A percentile compares a stretch with the other conserved stretches of the same genome.
Evolutionary conservation across 1,140 invertebrate species (phyloP).

Genomic region (Brachionus paranguensis): DNA sequence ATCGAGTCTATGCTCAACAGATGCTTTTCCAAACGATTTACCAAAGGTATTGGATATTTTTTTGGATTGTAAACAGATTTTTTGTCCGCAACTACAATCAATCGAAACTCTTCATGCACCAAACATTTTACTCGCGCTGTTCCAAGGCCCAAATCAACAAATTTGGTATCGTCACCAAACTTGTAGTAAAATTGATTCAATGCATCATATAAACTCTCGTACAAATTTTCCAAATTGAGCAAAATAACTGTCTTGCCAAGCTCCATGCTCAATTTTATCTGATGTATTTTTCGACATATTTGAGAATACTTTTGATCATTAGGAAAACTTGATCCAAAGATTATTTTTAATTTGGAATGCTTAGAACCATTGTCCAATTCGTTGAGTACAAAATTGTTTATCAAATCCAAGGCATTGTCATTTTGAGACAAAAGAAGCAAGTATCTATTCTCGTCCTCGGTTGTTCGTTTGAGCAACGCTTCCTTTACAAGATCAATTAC

Average conservation of each 20-base stretch:
- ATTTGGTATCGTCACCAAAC: conserved; percentile 47
- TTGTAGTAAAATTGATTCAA: conserved; percentile 53
- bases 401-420: conserved; percentile 31
- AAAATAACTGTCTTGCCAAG: conserved; percentile 50
- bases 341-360: conserved; percentile 35
- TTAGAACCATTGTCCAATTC: not conserved
- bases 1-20: conserved; percentile 47
- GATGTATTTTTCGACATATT: conserved; percentile 53
- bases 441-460: conserved; percentile 42
- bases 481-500: conserved; percentile 35
- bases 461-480: not conserved
- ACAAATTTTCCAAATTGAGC: conserved; percentile 51
- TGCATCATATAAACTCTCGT: conserved; percentile 53
- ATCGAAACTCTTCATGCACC: conserved; percentile 49
- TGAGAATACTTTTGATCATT: conserved; percentile 42
- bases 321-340: conserved; percentile 25
- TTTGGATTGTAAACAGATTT: conserved; percentile 46
- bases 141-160: conserved; percentile 52
- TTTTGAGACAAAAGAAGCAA: conserved; percentile 12
- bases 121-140: conserved; percentile 51
- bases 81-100: conserved; percentile 52
- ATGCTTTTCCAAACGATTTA: conserved; percentile 51
- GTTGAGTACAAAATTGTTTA: conserved; percentile 23
- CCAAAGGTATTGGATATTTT: conserved; percentile 51
- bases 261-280: conserved; percentile 54